Evolutionary conservation across 2,888 invertebrate genomes (phyloP), one percentile per base, ranked within the genome.

Genomic region (Oxyteleia sp.): DNA sequence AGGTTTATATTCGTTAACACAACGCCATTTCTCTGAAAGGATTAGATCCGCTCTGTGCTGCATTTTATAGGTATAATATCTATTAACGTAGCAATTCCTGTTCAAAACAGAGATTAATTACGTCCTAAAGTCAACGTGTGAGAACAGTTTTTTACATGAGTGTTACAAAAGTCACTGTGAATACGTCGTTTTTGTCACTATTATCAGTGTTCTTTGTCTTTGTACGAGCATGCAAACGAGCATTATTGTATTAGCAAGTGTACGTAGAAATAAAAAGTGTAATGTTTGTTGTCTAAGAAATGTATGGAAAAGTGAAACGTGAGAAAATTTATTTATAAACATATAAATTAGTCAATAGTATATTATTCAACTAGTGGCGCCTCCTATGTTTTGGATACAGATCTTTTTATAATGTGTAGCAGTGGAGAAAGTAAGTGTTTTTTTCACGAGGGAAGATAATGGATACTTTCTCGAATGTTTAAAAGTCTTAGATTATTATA

Each of bases 1-100:
- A 84, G 83, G 83, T 84, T 79, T 74, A 53, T 78, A 59, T 79
- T 79, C 79, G 53, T 84, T 75, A 71, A 75, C 75, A 63, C 79
- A 71, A 51, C 79, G 66, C 66, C 75, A 82, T 82, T 82, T 78
- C 74, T 83, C 69, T 74, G 55, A 64, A 75, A 80, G 75, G 75
- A 80, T 71, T 74, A 71, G 64, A 76, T 75, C 66, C 66, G 8
- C 71, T 79, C 75, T 80, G 66, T 74, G 61, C 69, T 59, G 68
- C 57, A 63, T 63, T 79, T 71, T 51, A 78, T 83, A 83, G 78
- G 83, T 83, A 83, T 72, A 69, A 57, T 57, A 69, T 75, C 43
- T 26, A 15, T 82, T 51, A 66, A 66, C 61, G 64, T 80, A 80
- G 51, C 47, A n/a, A 57, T 64, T 69, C 41, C 35, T 29, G 7